A percentile compares a stretch with the other conserved stretches of the same genome.
These are phyloP conservation scores for Syngnathus rostellatus DNA, from an alignment of 2,797 vertebrate species.

Conservation along the genomic window DNA sequence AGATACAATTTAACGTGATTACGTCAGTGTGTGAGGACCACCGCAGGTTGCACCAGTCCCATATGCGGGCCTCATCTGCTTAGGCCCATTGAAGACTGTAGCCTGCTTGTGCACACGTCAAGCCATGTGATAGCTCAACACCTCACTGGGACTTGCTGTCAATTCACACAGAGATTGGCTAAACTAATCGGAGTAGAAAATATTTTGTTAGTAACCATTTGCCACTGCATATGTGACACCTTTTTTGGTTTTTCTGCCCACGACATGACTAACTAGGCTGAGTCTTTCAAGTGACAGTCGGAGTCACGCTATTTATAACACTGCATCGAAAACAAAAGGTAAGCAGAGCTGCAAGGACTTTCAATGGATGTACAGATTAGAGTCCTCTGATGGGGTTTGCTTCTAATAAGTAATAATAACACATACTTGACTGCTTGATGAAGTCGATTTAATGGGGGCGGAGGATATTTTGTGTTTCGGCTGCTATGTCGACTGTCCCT, in stretches of 20 bases:
- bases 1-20: not conserved
- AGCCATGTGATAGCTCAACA: not conserved
- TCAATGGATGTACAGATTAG: not conserved
- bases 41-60: not conserved
- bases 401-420: too few relatives aligned
- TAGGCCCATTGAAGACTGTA: not conserved
- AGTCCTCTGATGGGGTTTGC: not conserved
- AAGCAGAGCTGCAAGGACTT: not conserved
- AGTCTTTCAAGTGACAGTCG: not conserved
- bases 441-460: too few relatives aligned
- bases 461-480: too few relatives aligned
- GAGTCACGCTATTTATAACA: not conserved
- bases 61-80: not conserved
- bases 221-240: not conserved
- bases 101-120: not conserved
- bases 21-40: not conserved
- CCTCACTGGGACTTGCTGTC: not conserved
- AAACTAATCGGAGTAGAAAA: not conserved
- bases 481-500: too few relatives aligned
- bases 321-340: not conserved
- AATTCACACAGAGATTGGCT: not conserved
- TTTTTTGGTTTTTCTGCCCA: not conserved
- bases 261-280: not conserved
- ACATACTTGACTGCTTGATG: too few relatives aligned
- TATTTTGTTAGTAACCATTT: not conserved